These are phyloP conservation scores for Dermochelys coriacea DNA, from an alignment of 2,797 vertebrate genomes.

Conservation along the genomic window DNA sequence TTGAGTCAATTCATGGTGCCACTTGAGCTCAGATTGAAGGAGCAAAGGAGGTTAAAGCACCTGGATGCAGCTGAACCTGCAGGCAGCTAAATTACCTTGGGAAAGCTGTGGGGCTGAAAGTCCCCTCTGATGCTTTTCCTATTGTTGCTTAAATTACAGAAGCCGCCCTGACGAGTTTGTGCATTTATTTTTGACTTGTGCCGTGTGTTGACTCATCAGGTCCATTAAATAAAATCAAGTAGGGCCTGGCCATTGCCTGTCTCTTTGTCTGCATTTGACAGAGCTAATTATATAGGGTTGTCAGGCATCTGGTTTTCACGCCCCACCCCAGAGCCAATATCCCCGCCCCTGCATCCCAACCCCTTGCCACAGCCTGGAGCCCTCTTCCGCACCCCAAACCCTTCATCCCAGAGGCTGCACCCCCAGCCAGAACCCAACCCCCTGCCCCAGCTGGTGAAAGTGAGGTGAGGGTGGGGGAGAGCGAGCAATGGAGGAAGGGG, in stretches of 20 bases:
- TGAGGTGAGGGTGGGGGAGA: no score
- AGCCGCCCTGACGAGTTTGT: background rate
- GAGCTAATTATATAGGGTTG: background rate
- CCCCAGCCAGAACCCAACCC: no score
- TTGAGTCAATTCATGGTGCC: background rate
- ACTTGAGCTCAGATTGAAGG: background rate
- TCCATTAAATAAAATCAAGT: background rate
- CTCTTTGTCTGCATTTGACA: background rate
- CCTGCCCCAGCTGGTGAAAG: no score
- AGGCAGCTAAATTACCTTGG: accelerated
- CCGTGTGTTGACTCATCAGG: background rate
- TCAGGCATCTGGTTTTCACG: no score
- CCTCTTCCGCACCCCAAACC: no score
- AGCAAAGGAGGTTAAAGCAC: background rate
- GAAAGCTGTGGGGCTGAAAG: accelerated
- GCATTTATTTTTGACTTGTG: background rate
- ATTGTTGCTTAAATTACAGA: background rate
- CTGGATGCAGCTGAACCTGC: background rate
- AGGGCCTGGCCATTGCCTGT: background rate
- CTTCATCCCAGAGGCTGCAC: no score
- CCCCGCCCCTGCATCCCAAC: no score
- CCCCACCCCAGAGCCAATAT: no score
- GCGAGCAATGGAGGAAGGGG: no score
- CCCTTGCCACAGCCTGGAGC: no score
- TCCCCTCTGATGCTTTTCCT: background rate